Evolutionary conservation across 2,888 invertebrate species (phyloP), one percentile per base, ranked within the genome.

Genomic region (Patella depressa): DNA sequence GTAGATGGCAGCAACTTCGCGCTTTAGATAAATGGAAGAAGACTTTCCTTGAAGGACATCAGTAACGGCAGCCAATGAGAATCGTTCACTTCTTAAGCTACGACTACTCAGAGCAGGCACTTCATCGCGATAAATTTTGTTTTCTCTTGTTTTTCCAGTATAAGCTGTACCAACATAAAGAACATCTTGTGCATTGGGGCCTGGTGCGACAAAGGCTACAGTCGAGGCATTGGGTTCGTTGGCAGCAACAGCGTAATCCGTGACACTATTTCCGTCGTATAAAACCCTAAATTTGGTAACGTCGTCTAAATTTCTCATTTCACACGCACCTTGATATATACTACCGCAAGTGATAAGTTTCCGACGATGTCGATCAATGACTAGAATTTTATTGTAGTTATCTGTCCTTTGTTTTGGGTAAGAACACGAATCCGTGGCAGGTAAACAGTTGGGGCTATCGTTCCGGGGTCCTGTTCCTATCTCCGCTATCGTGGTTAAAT

Each of bases 191-290:
- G 77, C 79, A 17, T 72, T 72, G 2, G 80, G 70, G 2, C 97
- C 98, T 0, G 97, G 97, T 0, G 97, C 98, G 84, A 98, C 97
- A 92, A 98, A 98, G 79, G 98, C 98, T 78, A 98, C 98, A 19
- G 98, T 98, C 72, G 98, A 97, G 15, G 98, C 97, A 65, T 96
- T 95, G 73, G 95, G 96, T 93, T 97, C 97, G 92, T 98, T 98
- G 70, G 98, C 97, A 76, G 98, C 98, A 76, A 98, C 97, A 29
- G 86, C 86, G 55, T 81, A 85, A 77, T 87, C 83, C 57, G 83
- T 81, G 15, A 84, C 72, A 17, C 83, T 81, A 24, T 80, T 81
- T 53, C 77, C 77, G n/a, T 82, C 80, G 75, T 85, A 84, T 73
- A 82, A 84, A 53, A 77, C 78, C 34, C 80, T 83, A 5, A 79